Evolutionary conservation across 1,140 invertebrate species (phyloP).

Genomic region (Archegozetes longisetosus): DNA sequence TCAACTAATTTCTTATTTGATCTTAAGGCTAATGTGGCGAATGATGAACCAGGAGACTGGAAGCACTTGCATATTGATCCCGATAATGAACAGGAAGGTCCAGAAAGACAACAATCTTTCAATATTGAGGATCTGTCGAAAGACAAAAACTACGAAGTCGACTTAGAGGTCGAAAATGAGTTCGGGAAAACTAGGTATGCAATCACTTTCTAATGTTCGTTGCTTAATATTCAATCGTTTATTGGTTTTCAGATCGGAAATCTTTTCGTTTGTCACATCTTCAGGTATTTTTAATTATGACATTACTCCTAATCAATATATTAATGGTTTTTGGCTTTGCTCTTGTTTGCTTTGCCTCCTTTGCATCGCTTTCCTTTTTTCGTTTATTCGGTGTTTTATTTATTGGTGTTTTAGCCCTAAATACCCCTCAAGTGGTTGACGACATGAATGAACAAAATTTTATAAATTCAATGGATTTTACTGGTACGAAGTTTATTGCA

Average conservation of each 20-base stretch:
- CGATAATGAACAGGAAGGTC: background rate
- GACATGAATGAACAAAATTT: too few species aligned
- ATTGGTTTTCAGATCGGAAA: background rate
- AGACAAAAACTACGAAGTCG: constrained; percentile 1
- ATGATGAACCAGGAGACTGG: background rate
- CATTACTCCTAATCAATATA: too few species aligned
- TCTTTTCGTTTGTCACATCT: constrained; percentile 3
- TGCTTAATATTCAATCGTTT: background rate
- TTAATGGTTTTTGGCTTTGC: too few species aligned
- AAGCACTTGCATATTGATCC: background rate
- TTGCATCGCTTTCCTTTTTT: too few species aligned
- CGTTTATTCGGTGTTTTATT: too few species aligned
- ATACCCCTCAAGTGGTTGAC: too few species aligned
- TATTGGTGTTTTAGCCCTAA: too few species aligned
- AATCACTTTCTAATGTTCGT: background rate
- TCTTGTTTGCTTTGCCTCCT: too few species aligned
- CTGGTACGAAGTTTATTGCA: too few species aligned
- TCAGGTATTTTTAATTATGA: too few species aligned
- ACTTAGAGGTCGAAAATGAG: background rate
- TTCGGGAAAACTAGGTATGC: background rate
- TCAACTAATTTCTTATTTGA: too few species aligned
- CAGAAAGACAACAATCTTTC: background rate
- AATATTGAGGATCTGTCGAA: background rate
- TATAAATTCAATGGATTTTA: too few species aligned
- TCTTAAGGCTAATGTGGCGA: background rate